Percentiles rank a stretch among this genome's conserved stretches.
phyloP scores from a whole-genome alignment of 1,140 invertebrate species.

The Alviniconcha marisindica region DNA sequence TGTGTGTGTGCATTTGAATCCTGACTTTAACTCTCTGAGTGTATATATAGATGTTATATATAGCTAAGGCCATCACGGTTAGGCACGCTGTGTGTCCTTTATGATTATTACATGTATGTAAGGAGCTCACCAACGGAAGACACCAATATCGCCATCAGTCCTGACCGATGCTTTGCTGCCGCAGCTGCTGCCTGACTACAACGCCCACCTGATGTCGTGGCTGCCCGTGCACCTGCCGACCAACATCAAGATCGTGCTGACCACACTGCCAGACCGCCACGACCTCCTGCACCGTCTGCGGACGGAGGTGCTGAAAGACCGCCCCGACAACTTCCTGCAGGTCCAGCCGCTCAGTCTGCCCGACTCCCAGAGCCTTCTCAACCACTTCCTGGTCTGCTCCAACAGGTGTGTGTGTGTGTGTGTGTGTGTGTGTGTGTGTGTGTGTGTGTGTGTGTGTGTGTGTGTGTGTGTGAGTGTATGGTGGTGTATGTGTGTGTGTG shows the following conservation, averaged over 20 bases:
- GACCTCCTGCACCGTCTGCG: slow-evolving; percentile 56
- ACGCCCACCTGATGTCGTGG: slow-evolving; percentile 68
- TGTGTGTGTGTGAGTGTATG: neutral
- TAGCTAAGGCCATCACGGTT: too few species aligned
- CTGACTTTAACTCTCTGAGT: too few species aligned
- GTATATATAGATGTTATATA: too few species aligned
- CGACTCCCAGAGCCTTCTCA: slow-evolving; percentile 58
- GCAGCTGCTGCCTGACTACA: slow-evolving; percentile 59
- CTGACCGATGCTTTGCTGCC: neutral
- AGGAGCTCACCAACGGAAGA: too few species aligned
- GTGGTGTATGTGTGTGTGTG: neutral
- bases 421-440: slow-evolving; percentile 20
- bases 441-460: slow-evolving; percentile 11
- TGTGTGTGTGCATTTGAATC: too few species aligned
- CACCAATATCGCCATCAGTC: too few species aligned
- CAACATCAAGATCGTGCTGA: slow-evolving; percentile 72
- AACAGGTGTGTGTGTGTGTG: slow-evolving; percentile 22
- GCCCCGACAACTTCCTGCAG: slow-evolving; percentile 56
- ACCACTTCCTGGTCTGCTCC: slow-evolving; percentile 48
- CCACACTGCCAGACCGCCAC: slow-evolving; percentile 54
- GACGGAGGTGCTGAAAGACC: slow-evolving; percentile 50
- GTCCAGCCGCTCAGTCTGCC: slow-evolving; percentile 50
- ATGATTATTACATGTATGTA: too few species aligned
- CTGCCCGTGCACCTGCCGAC: slow-evolving; percentile 59
- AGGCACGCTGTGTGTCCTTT: too few species aligned